Conservation (phyloP, 2,113 vertebrate genomes). For the Pholis gunnellus region DNA sequence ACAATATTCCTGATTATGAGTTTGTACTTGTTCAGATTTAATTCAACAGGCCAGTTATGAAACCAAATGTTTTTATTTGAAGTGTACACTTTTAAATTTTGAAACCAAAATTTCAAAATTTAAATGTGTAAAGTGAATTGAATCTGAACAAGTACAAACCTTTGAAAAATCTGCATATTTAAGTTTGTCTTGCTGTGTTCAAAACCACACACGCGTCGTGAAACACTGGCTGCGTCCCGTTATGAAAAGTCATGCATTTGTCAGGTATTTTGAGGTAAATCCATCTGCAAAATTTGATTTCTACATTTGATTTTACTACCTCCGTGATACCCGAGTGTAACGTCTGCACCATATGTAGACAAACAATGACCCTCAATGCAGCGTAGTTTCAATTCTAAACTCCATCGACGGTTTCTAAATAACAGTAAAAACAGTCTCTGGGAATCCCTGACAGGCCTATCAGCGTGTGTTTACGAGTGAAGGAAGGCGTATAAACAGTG, state of each 20-base stretch:
- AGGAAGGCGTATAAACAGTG: conserved; percentile 9
- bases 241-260: no score
- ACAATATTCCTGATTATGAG: conserved; percentile 25
- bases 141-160: no score
- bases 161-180: not conserved
- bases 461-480: conserved; percentile 21
- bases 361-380: not conserved
- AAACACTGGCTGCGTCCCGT: not conserved
- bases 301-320: no score
- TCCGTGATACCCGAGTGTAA: no score
- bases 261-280: no score
- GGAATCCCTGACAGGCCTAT: conserved; percentile 19
- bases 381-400: not conserved
- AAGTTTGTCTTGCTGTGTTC: not conserved
- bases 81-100: conserved; percentile 69
- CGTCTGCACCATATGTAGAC: no score
- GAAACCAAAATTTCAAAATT: no score
- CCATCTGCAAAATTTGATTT: no score
- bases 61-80: conserved; percentile 81
- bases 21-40: conserved; percentile 72
- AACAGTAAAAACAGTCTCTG: conserved; percentile 1
- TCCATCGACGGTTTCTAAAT: not conserved
- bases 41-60: conserved; percentile 81
- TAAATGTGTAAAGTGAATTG: no score
- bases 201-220: not conserved